Evolutionary conservation across 2,888 invertebrate species (phyloP), one percentile per base, ranked within the genome.

Genomic region (Urechis unicinctus): DNA sequence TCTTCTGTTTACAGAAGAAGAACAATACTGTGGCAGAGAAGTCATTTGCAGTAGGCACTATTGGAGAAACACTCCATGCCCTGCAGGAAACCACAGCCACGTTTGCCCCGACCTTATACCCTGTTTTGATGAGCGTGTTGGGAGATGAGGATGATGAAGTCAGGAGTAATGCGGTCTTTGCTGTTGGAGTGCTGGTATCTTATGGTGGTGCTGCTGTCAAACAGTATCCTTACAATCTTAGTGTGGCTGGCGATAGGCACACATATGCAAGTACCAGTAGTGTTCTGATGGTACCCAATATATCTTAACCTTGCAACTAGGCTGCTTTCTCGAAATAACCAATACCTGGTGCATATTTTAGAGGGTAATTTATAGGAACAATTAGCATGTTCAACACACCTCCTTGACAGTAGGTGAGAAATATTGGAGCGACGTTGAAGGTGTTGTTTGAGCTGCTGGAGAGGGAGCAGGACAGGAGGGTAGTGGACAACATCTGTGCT

Each of bases 401-500:
- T 44, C 24, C 22, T 41, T 43, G 25, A 50, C 5, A 25, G 28
- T 26, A 25, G 41, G 13, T 31, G 50, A 63, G 86, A 52, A 81
- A 84, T 65, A 88, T 85, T 74, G 79, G 82, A 30, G 81, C 83
- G 53, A 85, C 89, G 62, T 76, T 89, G 49, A 83, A 85, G 73
- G 79, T 82, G 5, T 75, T 89, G n/a, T 86, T 87, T 1, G 77
- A 81, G 36, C 82, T 85, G n/a, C 81, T 88, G 53, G 75, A 82
- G 3, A 69, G 72, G 47, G 88, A 88, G 75, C 79, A 81, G n/a
- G 83, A 85, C 67, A 80, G 82, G 0, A 81, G 86, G 42, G 85
- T 85, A 3, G 78, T 86, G 57, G 89, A 89, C 72, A 89, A 89
- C 72, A 85, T 88, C 62, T 86, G 87, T 73, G 89, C 87, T 50